Conservation (phyloP, 2,113 vertebrate species). For the Ellobius talpinus region DNA sequence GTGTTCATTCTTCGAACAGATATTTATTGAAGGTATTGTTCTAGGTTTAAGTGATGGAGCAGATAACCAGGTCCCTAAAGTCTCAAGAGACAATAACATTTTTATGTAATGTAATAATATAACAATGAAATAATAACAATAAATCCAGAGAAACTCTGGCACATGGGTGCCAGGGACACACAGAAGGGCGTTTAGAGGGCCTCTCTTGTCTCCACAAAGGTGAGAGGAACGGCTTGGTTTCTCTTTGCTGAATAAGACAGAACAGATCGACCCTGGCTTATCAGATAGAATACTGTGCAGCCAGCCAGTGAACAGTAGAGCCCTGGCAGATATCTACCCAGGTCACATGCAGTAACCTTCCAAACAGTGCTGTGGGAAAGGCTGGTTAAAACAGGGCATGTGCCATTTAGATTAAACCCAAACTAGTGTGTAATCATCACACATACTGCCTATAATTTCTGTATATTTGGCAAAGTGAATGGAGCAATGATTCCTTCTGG, state of each 20-base stretch:
- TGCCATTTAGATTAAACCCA: not conserved
- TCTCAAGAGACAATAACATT: not conserved
- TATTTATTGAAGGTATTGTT: not conserved
- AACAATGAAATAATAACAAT: not conserved
- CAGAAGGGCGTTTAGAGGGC: accelerated
- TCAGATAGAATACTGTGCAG: not conserved
- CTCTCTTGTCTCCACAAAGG: not conserved
- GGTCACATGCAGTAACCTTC: not conserved
- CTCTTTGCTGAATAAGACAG: not conserved
- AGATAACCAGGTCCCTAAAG: not conserved
- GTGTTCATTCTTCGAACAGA: not conserved
- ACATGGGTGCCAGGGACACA: not conserved
- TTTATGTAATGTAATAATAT: not conserved
- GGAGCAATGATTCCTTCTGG: not conserved
- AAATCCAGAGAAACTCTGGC: not conserved
- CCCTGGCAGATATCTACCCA: not conserved
- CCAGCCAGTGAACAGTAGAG: not conserved
- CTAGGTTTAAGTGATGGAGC: not conserved
- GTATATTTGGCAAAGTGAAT: not conserved
- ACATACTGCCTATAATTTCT: not conserved
- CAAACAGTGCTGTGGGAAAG: not conserved
- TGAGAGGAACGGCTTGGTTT: not conserved
- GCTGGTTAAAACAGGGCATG: not conserved
- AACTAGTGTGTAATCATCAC: not conserved
- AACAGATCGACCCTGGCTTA: not conserved